Evolutionary conservation across 2,113 vertebrate genomes (phyloP).

Genomic region (Cyprinus carpio): DNA sequence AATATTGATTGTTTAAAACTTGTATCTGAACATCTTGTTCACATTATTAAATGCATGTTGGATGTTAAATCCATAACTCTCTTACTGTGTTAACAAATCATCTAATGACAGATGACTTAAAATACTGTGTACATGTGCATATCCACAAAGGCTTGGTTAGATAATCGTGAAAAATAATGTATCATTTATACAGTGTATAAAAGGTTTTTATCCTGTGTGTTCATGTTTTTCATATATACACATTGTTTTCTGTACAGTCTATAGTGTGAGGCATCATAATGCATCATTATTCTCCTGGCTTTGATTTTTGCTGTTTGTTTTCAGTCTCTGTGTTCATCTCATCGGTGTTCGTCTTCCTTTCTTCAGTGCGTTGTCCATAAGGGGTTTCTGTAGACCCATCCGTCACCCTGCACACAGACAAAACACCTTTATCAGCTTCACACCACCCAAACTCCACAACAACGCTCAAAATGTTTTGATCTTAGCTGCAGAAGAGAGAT

Average conservation of each 20-base stretch:
- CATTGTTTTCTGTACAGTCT: too few relatives aligned
- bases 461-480: neutral
- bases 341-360: neutral
- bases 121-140: neutral
- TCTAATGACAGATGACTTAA: neutral
- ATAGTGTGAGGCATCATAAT: too few relatives aligned
- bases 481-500: neutral
- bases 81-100: neutral
- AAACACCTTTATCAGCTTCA: neutral
- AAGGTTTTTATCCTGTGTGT: too few relatives aligned
- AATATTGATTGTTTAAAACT: too few relatives aligned
- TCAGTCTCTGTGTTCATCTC: neutral
- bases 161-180: slow-evolving; percentile 19
- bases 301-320: neutral
- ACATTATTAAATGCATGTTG: neutral
- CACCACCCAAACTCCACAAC: neutral
- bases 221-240: too few relatives aligned
- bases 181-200: slow-evolving; percentile 3
- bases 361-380: slow-evolving; percentile 88
- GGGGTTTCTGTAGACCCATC: slow-evolving; percentile 87
- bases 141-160: neutral
- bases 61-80: neutral
- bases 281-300: neutral
- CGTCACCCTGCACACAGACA: slow-evolving; percentile 81
- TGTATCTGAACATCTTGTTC: neutral